Evolutionary conservation across 2,797 vertebrate genomes (phyloP).

Genomic region (Xenops minutus): DNA sequence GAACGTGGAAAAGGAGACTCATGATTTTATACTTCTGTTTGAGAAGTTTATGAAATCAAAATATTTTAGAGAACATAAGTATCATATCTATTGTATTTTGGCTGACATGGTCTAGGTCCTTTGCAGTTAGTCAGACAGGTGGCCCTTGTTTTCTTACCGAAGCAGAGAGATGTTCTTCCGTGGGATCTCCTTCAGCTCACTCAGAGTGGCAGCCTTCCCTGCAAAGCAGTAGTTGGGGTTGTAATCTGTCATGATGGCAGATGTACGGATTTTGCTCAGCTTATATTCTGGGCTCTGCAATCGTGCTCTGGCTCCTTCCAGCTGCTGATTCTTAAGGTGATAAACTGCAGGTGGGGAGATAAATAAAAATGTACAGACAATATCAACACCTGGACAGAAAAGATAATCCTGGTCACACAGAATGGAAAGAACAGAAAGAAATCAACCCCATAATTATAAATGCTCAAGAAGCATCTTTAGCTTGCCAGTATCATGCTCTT

Average conservation of each 20-base stretch:
- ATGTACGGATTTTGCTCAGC: slow-evolving; percentile 90
- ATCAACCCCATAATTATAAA: background rate
- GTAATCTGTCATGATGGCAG: slow-evolving; percentile 92
- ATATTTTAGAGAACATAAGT: background rate
- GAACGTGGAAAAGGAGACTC: background rate
- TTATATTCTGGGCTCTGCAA: slow-evolving; percentile 90
- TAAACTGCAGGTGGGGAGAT: slow-evolving; percentile 77
- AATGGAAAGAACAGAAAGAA: background rate
- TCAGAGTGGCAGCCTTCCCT: slow-evolving; percentile 81
- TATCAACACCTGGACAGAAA: background rate
- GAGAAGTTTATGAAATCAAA: background rate
- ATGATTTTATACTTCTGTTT: background rate
- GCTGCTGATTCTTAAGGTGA: slow-evolving; percentile 86
- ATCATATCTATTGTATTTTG: background rate
- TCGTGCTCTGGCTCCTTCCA: slow-evolving; percentile 81
- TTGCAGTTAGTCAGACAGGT: background rate
- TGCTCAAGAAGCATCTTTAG: background rate
- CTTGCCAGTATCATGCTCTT: rapidly evolving
- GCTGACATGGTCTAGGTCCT: background rate
- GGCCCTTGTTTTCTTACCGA: slow-evolving; percentile 71
- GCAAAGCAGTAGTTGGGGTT: slow-evolving; percentile 94
- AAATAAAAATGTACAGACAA: background rate
- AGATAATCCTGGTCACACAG: background rate
- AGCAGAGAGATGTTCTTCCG: slow-evolving; percentile 90
- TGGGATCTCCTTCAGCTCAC: slow-evolving; percentile 88